phyloP scores from a whole-genome alignment of 2,888 invertebrate species.

The Cartodere bifasciata region DNA sequence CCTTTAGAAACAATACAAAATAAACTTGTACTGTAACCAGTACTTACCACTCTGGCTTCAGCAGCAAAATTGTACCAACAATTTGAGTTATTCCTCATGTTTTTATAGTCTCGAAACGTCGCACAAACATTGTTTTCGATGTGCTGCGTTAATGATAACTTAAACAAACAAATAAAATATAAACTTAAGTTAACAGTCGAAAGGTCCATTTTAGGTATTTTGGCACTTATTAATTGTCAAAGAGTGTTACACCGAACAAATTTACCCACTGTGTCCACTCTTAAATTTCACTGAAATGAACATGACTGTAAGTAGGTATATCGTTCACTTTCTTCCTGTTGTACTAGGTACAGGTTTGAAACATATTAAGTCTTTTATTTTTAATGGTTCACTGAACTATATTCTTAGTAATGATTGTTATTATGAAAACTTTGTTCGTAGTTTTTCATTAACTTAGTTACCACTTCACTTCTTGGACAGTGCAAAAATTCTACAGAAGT shows the following conservation, averaged over 20 bases:
- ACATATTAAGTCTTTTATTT: constrained; percentile 15
- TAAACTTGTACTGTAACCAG: background rate
- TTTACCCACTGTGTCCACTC: constrained; percentile 8
- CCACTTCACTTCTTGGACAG: no score
- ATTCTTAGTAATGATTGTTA: no score
- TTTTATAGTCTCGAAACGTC: constrained; percentile 27
- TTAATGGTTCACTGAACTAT: constrained; percentile 16
- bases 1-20: no score
- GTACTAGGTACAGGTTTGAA: constrained; percentile 5
- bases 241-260: constrained; percentile 4
- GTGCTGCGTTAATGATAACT: constrained; percentile 1
- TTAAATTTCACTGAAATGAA: constrained; percentile 14
- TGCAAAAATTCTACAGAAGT: no score
- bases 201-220: constrained; percentile 1
- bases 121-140: constrained; percentile 29
- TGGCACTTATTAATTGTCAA: constrained; percentile 4
- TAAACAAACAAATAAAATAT: background rate
- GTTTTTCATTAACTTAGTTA: no score
- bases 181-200: background rate
- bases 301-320: constrained; percentile 10
- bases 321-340: constrained; percentile 19
- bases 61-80: constrained; percentile 32
- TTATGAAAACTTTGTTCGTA: no score
- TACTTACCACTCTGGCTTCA: constrained; percentile 28
- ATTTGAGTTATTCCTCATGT: constrained; percentile 25